Base-by-base conservation (phyloP, 2,113 vertebrate species). In the Rhombomys opimus region DNA sequence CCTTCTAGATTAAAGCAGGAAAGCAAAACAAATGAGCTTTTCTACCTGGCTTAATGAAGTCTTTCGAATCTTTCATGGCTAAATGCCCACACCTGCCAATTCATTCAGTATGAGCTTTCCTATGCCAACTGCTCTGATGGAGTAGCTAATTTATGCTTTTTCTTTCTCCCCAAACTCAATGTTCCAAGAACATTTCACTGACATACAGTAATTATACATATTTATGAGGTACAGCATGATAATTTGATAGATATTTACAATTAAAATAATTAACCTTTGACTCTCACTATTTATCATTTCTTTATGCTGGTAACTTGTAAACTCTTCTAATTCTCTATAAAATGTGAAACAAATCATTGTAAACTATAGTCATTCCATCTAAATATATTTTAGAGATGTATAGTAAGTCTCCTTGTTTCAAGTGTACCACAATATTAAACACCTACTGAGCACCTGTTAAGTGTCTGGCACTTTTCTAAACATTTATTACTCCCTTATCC, bases 151-250 rank as follows among this genome's bases (percentile, higher is more conserved):
- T 67, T 59, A 35, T 50, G 2, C 15, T 90, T n/a, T 88, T 22
- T 81, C 54, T 65, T 67, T 80, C 63, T 76, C 25, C 10, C 27
- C 57, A 77, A 84, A 59, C 15, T 70, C 23, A 18, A 41, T 75
- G 90, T 89, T 93, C 59, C n/a, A 82, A 96, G 54, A 84, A n/a
- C 20, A 61, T 59, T 77, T 86, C 59, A 27, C 68, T 91, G 52
- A 87, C 12, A n/a, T 78, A 23, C 27, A 54, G 46, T 70, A 63
- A 30, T 38, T 77, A 35, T 20, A 52, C 23, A 70, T 91, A 78
- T 52, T 61, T 91, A 59, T 70, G 32, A 32, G 57, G 73, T 38
- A 22, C 12, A 30, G 50, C 27, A 3, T 85, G 80, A 70, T 72
- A 87, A 87, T 91, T 32, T 57, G 23, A 78, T 78, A 70, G 27